Conservation (phyloP, 2,797 vertebrate species). For the Cichlasoma orientale region DNA sequence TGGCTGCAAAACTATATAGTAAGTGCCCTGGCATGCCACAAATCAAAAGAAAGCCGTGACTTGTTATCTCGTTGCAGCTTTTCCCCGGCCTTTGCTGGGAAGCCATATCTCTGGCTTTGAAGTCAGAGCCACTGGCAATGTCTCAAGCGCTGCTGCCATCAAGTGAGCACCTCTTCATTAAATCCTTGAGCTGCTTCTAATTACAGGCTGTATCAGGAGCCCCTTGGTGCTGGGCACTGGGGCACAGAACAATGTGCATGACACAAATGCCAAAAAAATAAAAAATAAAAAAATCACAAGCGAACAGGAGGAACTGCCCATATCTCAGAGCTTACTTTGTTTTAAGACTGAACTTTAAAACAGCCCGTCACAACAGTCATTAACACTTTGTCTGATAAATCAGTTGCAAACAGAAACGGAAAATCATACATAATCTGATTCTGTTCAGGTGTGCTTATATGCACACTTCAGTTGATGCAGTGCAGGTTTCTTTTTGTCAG, state of each 20-base stretch:
- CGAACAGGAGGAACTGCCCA: constrained; percentile 10
- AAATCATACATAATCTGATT: neutral
- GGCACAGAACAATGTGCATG: constrained; percentile 65
- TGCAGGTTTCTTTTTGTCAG: constrained; percentile 12
- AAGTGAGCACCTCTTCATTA: constrained; percentile 78
- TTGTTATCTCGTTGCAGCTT: constrained; percentile 85
- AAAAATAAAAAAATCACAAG: constrained; percentile 1
- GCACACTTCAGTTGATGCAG: constrained; percentile 21
- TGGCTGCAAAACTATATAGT: constrained; percentile 73
- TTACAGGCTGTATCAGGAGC: constrained; percentile 65
- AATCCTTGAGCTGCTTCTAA: constrained; percentile 80
- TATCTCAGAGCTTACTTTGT: constrained; percentile 17
- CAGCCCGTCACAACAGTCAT: neutral
- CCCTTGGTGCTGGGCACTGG: constrained; percentile 53
- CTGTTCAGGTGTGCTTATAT: neutral
- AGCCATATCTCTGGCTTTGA: constrained; percentile 85
- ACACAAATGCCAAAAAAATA: constrained; percentile 64
- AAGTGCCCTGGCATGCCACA: constrained; percentile 75
- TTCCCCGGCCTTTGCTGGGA: constrained; percentile 71
- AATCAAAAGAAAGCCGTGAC: constrained; percentile 84
- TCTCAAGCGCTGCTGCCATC: constrained; percentile 78
- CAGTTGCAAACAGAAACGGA: neutral
- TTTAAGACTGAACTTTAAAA: constrained; percentile 15
- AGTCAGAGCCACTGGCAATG: constrained; percentile 82
- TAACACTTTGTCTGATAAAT: neutral